phyloP scores from a whole-genome alignment of 1,140 invertebrate species.

The Plectus sambesii region DNA sequence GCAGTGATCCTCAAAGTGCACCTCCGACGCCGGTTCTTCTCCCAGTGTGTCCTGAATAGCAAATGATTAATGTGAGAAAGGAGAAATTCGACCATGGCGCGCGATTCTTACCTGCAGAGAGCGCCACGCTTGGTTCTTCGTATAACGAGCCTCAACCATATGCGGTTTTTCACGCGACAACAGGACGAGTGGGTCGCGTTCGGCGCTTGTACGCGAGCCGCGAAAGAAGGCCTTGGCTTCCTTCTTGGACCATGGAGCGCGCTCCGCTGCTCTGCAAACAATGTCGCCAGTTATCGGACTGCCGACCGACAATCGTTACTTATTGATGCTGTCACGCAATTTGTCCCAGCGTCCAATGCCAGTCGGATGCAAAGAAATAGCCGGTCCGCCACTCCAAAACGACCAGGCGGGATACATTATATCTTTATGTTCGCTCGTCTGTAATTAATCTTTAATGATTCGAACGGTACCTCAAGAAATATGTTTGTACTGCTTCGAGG shows the following conservation, averaged over 20 bases:
- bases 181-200: conserved; percentile 75
- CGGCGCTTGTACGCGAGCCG: conserved; percentile 77
- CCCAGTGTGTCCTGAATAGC: conserved; percentile 67
- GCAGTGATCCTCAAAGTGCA: conserved; percentile 80
- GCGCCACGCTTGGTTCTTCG: conserved; percentile 97
- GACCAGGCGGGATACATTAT: conserved; percentile 94
- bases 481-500: no score
- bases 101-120: conserved; percentile 59
- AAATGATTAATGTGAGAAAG: conserved; percentile 18
- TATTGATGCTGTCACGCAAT: conserved; percentile 60
- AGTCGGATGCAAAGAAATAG: conserved; percentile 76
- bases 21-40: conserved; percentile 67
- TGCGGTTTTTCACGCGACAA: conserved; percentile 66
- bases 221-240: conserved; percentile 68
- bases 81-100: conserved; percentile 8
- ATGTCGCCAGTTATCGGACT: background rate
- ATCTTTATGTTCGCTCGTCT: conserved; percentile 69
- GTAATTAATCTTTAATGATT: no score
- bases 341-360: conserved; percentile 85
- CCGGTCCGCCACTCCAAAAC: conserved; percentile 93
- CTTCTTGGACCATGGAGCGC: conserved; percentile 68
- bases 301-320: conserved; percentile 34
- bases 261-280: conserved; percentile 50
- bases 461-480: no score
- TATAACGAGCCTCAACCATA: conserved; percentile 80